Evolutionary conservation across 2,113 vertebrate genomes (phyloP), one percentile per base, ranked within the genome.

Genomic region (Oophaga pumilio): DNA sequence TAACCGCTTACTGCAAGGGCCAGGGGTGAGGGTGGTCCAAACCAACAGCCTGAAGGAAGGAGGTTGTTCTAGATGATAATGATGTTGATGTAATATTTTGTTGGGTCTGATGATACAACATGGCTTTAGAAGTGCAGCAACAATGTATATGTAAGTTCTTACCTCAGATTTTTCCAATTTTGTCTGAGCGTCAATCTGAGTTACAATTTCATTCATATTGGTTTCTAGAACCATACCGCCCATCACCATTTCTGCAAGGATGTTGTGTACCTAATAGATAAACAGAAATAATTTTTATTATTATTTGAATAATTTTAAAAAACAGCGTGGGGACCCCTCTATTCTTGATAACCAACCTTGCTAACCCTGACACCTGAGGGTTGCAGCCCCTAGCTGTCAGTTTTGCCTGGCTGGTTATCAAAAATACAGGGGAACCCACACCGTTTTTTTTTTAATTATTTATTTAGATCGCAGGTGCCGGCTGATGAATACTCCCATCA

Each of bases 141-240:
- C 28, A 57, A 57, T 78, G 26, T 13, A 24, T 1, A 26, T 52
- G 10, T 50, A 22, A 52, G 22, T 33, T 90, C 97, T 96, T 95
- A 99, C 98, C 98, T 99, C 98, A 80, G 98, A 99, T 91, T 99
- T 99, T 94, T 99, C 98, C 95, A 99, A 94, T 94, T 99, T 99
- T 93, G 97, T 98, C 90, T 99, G 98, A 85, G 97, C 96, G 89
- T 99, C 98, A 93, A 99, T 98, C 89, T 99, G 98, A 57, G 94
- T 97, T 90, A 99, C 98, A 91, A 99, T 99, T 93, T 99, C 98
- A 85, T 99, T 99, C 98, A 99, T 99, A 91, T 99, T 99, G 87
- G 98, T 99, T 94, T 99, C 98, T 90, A 99, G 93, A 91, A 99
- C 98, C 98, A 99, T 99, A 89, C 98, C 98, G 18, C 98, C 98